Evolutionary conservation across 2,888 invertebrate species (phyloP), one percentile per base, ranked within the genome.

Genomic region (Polia nebulosa): DNA sequence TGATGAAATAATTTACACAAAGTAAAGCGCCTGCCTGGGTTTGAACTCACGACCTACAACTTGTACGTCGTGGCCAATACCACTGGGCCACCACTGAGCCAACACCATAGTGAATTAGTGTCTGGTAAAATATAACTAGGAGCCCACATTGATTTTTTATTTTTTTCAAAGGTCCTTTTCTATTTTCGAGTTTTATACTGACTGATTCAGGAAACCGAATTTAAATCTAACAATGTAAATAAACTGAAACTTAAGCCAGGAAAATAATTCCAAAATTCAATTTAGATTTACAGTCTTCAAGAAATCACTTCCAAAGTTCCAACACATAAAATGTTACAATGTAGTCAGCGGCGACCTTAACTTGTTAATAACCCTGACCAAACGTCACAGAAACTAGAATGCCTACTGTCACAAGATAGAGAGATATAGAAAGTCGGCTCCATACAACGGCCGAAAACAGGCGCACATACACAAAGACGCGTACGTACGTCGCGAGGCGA

Each of bases 321-420:
- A 41, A 7, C 22, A 44, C 22, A 51, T 65, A 63, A 78, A 78
- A 67, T 25, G 69, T 80, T 78, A 75, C 75, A 74, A 17, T 71
- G 66, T 78, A 72, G 70, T 73, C 11, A 6, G 56, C 68, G 15
- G 36, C 0, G 49, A 61, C 53, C 57, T 51, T 70, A 59, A 56
- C 53, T 60, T 53, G 51, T 61, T 82, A 79, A 74, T 74, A 67
- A 57, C 67, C 51, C 34, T 68, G 63, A 67, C 63, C 59, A 61
- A 74, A 66, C 56, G 51, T 58, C n/a, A 27, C 62, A 47, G 59
- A 58, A 55, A 62, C 45, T 67, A 34, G 60, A 61, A 77, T 66
- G 56, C 44, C 59, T 44, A 51, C 11, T 71, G n/a, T 4, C 13
- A 27, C 15, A 17, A 9, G n/a, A 22, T n/a, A 44, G 8, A 11